A percentile compares a stretch with the other conserved stretches of the same genome.
These are phyloP conservation scores for Danaus melanippus DNA, from an alignment of 1,140 invertebrate genomes.

Conservation along the genomic window DNA sequence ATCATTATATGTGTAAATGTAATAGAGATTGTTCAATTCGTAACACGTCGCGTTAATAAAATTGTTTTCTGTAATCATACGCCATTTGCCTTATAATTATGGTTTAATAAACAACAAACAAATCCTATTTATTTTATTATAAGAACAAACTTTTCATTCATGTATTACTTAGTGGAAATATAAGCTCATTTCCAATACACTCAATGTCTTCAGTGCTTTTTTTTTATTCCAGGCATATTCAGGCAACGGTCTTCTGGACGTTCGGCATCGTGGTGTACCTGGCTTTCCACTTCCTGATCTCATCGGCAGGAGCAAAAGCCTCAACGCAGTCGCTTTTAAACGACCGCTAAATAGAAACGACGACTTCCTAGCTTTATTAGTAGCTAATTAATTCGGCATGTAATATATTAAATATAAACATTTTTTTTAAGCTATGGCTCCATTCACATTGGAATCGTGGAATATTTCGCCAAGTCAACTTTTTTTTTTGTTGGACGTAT, in stretches of 20 bases:
- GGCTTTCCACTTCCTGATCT: constrained; percentile 46
- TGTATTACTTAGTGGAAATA: too few relatives aligned
- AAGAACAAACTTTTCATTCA: too few relatives aligned
- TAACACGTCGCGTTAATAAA: too few relatives aligned
- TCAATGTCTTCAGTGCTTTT: not conserved
- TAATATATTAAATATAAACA: not conserved
- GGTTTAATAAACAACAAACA: too few relatives aligned
- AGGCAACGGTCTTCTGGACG: constrained; percentile 44
- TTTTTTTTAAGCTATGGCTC: too few relatives aligned
- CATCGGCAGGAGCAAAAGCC: constrained; percentile 38
- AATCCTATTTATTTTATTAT: too few relatives aligned
- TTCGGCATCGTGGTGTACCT: constrained; percentile 50
- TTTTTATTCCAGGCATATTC: constrained; percentile 41
- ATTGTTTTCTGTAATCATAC: too few relatives aligned
- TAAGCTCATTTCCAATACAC: too few relatives aligned
- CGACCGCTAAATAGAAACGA: constrained; percentile 27
- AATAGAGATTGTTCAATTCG: too few relatives aligned
- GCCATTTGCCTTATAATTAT: too few relatives aligned
- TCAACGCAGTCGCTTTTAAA: constrained; percentile 44
- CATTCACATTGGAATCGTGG: too few relatives aligned
- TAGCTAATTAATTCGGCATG: constrained; percentile 26
- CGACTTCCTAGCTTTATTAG: constrained; percentile 47
- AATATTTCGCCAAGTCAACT: too few relatives aligned
- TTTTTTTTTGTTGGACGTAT: not conserved
- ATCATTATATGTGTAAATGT: not conserved